phyloP scores from a whole-genome alignment of 37 sponge, comb jelly and placozoan species.

The Chondrilla cf. caribensis region DNA sequence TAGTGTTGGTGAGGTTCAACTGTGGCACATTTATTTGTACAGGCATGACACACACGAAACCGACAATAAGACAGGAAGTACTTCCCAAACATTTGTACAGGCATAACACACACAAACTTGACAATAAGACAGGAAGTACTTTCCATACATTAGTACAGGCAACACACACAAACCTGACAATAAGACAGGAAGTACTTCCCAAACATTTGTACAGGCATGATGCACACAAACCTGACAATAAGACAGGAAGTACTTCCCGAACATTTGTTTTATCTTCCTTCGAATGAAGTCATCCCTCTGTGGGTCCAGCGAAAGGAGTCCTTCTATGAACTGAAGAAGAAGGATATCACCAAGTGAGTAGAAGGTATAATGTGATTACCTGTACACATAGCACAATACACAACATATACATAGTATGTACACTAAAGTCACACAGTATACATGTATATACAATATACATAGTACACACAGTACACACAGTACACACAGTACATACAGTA shows the following conservation, averaged over 20 bases:
- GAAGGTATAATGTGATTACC: no score
- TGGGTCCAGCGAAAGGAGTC: constrained; percentile 43
- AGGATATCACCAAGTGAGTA: no score
- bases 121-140: constrained; percentile 30
- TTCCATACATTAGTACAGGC: constrained; percentile 17
- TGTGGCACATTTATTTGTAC: constrained; percentile 22
- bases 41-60: neutral
- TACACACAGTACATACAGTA: no score
- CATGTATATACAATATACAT: neutral
- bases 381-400: no score
- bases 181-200: constrained; percentile 33
- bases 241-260: constrained; percentile 41
- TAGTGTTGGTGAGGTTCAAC: no score
- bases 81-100: constrained; percentile 35
- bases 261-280: constrained; percentile 49
- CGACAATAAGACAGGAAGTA: constrained; percentile 36
- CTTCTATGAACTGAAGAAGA: constrained; percentile 39
- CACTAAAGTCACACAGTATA: neutral
- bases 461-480: neutral
- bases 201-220: constrained; percentile 15
- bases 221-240: constrained; percentile 24
- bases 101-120: neutral
- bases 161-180: constrained; percentile 16
- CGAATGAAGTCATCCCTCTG: constrained; percentile 44
- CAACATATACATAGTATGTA: neutral